phyloP scores from a whole-genome alignment of 2,797 vertebrate species.

The Novumbra hubbsi region DNA sequence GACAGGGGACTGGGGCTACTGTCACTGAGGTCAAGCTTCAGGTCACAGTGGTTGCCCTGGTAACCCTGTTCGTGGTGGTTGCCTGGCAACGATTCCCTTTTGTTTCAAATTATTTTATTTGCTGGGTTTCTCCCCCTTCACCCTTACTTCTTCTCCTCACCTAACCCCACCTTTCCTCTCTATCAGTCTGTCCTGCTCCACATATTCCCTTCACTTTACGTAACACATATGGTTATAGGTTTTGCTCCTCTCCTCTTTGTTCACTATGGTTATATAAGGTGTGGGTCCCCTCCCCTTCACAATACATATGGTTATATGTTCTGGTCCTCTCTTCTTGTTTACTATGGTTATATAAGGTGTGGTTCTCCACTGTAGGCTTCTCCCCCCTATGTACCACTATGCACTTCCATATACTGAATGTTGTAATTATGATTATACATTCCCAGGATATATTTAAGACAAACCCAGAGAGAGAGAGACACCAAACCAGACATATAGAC shows the following conservation, averaged over 20 bases:
- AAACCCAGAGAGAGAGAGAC: not conserved
- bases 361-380: too few relatives aligned
- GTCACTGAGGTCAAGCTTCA: constrained; percentile 71
- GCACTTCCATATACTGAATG: too few relatives aligned
- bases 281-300: constrained; percentile 19
- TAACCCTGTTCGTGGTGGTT: constrained; percentile 67
- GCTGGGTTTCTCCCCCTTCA: constrained; percentile 65
- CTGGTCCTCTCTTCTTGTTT: too few relatives aligned
- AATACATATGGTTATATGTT: too few relatives aligned
- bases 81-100: constrained; percentile 76
- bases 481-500: not conserved
- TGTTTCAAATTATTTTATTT: constrained; percentile 80
- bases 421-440: too few relatives aligned
- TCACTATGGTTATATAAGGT: constrained; percentile 7
- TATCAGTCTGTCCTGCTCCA: constrained; percentile 22
- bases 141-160: constrained; percentile 41
- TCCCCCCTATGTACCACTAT: too few relatives aligned
- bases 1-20: constrained; percentile 44
- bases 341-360: too few relatives aligned
- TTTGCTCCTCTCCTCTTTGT: not conserved
- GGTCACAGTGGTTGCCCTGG: constrained; percentile 73
- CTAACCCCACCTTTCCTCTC: constrained; percentile 25
- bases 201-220: constrained; percentile 22
- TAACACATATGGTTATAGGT: constrained; percentile 6
- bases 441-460: too few relatives aligned